Evolutionary conservation across 2,113 vertebrate species (phyloP).

Genomic region (Xiphorhynchus elegans): DNA sequence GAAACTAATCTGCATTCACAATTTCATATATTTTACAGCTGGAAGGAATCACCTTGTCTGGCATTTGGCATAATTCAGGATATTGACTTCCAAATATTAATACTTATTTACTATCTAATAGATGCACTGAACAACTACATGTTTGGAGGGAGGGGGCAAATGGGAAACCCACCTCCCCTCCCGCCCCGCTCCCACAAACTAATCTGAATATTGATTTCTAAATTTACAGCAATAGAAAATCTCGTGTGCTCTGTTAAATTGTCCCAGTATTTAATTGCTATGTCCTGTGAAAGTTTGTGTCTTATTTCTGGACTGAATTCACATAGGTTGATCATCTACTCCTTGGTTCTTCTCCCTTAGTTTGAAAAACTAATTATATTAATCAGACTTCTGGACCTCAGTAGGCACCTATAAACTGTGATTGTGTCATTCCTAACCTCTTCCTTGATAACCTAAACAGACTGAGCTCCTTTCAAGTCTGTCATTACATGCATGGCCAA

Average conservation of each 20-base stretch:
- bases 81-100: not conserved
- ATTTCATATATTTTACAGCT: not conserved
- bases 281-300: not conserved
- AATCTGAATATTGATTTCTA: not conserved
- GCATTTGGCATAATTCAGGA: rapidly evolving
- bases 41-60: not conserved
- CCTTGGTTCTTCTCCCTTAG: not conserved
- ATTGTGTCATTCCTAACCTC: not conserved
- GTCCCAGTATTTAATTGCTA: not conserved
- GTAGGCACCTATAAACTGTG: not conserved
- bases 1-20: not conserved
- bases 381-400: not conserved
- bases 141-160: not conserved
- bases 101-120: not conserved
- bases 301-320: not conserved
- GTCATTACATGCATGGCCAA: not conserved
- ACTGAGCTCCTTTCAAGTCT: not conserved
- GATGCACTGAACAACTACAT: not conserved
- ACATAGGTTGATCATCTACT: not conserved
- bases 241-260: not conserved
- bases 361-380: not conserved
- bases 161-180: no score
- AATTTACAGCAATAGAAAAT: not conserved
- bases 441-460: not conserved
- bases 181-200: no score